phyloP scores from a whole-genome alignment of 2,888 invertebrate species.

The Orchesellides sinensis region DNA sequence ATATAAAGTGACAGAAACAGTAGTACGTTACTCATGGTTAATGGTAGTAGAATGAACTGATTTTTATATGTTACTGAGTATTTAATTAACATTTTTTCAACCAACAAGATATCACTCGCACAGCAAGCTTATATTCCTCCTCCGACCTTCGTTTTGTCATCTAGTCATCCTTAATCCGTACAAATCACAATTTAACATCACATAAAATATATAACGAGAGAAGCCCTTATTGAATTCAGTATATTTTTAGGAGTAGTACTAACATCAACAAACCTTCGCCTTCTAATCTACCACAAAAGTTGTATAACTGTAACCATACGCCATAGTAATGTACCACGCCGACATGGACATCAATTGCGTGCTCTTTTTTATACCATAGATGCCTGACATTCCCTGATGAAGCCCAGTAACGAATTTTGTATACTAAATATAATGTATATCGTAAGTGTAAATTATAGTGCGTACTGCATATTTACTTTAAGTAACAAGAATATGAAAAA shows the following conservation, averaged over 20 bases:
- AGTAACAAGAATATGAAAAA: too few relatives aligned
- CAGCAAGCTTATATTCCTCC: conserved; percentile 34
- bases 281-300: too few relatives aligned
- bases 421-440: too few relatives aligned
- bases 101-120: conserved; percentile 24
- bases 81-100: conserved; percentile 40
- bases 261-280: too few relatives aligned
- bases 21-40: background rate
- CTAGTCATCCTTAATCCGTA: conserved; percentile 64
- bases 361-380: too few relatives aligned
- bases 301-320: too few relatives aligned
- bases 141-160: conserved; percentile 56
- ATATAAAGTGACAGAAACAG: conserved; percentile 10
- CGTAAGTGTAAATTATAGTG: too few relatives aligned
- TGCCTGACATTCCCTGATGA: too few relatives aligned
- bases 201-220: conserved; percentile 50
- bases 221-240: background rate
- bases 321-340: too few relatives aligned
- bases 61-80: conserved; percentile 39
- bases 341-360: too few relatives aligned
- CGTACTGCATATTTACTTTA: too few relatives aligned
- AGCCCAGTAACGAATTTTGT: too few relatives aligned
- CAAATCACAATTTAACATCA: conserved; percentile 61
- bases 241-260: background rate
- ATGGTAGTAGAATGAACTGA: conserved; percentile 27